Percentiles rank a stretch among this genome's conserved stretches.
Evolutionary conservation across 2,797 vertebrate species (phyloP).

Genomic region (Gymnoscopelus microlampas): DNA sequence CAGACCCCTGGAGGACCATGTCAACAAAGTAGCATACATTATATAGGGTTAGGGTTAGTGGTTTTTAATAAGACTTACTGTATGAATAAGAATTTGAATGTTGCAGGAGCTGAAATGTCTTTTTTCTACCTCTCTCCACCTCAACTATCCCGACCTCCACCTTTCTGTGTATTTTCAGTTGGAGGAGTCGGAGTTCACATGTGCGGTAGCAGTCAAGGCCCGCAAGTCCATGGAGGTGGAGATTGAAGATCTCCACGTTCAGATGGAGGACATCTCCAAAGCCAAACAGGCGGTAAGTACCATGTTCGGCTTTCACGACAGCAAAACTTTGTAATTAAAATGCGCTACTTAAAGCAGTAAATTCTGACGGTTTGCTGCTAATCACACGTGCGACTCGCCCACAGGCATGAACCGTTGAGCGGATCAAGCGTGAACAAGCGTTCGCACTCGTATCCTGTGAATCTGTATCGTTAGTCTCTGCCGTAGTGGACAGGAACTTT

Average conservation of each 20-base stretch:
- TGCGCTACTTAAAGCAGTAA: no score
- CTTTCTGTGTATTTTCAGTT: constrained; percentile 77
- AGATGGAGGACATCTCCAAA: constrained; percentile 96
- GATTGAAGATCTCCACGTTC: constrained; percentile 95
- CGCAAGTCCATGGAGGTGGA: constrained; percentile 98
- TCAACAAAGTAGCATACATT: not conserved
- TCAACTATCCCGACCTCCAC: not conserved
- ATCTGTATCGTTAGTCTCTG: no score
- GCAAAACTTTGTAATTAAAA: no score
- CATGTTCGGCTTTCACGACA: no score
- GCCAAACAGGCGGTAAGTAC: constrained; percentile 89
- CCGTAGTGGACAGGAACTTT: no score
- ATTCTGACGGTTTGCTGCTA: no score
- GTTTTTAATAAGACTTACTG: not conserved
- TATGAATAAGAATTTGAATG: not conserved
- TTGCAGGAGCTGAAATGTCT: not conserved
- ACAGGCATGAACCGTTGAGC: no score
- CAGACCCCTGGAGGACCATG: no score
- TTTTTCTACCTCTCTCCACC: not conserved
- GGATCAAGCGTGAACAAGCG: no score
- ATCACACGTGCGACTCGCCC: no score
- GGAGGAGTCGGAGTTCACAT: constrained; percentile 97
- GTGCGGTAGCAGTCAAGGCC: constrained; percentile 92
- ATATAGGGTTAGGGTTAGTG: not conserved
- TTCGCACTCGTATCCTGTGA: no score